phyloP scores from a whole-genome alignment of 2,888 invertebrate species.

The Agrypnus murinus region DNA sequence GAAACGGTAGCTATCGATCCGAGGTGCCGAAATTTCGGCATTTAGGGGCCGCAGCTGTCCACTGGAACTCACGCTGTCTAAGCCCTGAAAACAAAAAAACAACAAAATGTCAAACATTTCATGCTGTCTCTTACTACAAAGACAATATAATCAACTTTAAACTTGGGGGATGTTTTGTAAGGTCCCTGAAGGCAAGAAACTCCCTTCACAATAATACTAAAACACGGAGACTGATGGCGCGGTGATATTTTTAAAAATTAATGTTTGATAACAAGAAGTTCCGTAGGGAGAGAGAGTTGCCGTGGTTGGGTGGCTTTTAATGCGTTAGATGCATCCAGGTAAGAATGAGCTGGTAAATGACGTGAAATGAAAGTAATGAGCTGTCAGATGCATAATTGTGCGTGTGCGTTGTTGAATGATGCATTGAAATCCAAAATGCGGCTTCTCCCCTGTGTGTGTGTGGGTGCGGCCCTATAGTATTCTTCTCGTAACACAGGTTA shows the following conservation, averaged over 20 bases:
- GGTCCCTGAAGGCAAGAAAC: background rate
- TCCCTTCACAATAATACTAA: constrained; percentile 4
- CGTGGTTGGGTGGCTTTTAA: too few species aligned
- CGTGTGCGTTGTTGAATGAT: constrained; percentile 36
- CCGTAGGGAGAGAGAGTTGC: too few species aligned
- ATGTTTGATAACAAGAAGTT: too few species aligned
- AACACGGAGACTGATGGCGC: too few species aligned
- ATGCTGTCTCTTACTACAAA: constrained; percentile 6
- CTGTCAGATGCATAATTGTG: constrained; percentile 54
- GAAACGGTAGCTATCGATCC: constrained; percentile 93
- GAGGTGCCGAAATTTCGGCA: constrained; percentile 84
- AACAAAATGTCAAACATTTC: constrained; percentile 1
- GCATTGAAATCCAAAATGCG: constrained; percentile 44
- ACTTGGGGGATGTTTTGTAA: constrained; percentile 1
- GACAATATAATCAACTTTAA: constrained; percentile 3
- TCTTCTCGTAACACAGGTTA: constrained; percentile 6
- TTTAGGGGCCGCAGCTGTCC: constrained; percentile 77
- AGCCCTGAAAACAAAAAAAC: constrained; percentile 76
- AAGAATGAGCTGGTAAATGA: constrained; percentile 25
- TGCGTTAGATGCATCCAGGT: constrained; percentile 17
- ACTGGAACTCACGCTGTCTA: constrained; percentile 77
- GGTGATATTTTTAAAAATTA: too few species aligned
- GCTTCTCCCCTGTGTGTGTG: constrained; percentile 39
- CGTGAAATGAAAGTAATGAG: constrained; percentile 50
- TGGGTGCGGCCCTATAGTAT: constrained; percentile 35